Percentiles rank a stretch among this genome's conserved stretches.
These are phyloP conservation scores for Cardinalis cardinalis DNA, from an alignment of 2,113 vertebrate species.

Conservation along the genomic window DNA sequence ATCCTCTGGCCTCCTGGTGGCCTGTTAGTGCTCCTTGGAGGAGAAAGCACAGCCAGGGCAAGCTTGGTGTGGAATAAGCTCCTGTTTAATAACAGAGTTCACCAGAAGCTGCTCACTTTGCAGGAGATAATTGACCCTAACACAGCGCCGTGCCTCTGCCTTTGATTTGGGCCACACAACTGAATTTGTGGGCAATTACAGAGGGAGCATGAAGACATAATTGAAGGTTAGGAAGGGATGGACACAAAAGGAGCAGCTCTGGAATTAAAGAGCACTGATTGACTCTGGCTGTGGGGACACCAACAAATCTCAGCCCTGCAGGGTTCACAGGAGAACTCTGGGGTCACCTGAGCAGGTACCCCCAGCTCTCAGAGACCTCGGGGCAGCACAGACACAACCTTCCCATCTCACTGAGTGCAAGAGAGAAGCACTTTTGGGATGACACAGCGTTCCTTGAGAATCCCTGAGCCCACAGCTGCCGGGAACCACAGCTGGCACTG, in stretches of 20 bases:
- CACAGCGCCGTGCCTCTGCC: not conserved
- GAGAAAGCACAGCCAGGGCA: not conserved
- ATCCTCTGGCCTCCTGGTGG: not conserved
- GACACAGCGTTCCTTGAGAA: not conserved
- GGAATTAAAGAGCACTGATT: constrained; percentile 9
- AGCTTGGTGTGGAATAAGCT: not conserved
- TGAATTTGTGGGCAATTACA: constrained; percentile 52
- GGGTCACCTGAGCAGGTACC: not conserved
- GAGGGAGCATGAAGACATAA: constrained; percentile 29
- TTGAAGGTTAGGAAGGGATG: constrained; percentile 35
- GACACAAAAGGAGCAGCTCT: not conserved
- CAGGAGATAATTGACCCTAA: constrained; percentile 29
- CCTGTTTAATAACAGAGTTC: not conserved
- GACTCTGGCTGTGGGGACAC: not conserved
- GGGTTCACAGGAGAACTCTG: not conserved
- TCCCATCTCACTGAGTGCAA: not conserved
- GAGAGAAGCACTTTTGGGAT: not conserved
- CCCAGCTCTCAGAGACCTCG: not conserved
- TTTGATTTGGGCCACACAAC: constrained; percentile 15
- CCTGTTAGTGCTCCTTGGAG: not conserved
- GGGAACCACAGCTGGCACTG: not conserved
- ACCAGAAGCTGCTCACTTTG: constrained; percentile 24
- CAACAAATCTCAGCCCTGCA: not conserved
- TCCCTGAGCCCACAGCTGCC: not conserved
- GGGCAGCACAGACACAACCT: not conserved